phyloP scores from a whole-genome alignment of 2,797 vertebrate species.

The Acipenser ruthenus region DNA sequence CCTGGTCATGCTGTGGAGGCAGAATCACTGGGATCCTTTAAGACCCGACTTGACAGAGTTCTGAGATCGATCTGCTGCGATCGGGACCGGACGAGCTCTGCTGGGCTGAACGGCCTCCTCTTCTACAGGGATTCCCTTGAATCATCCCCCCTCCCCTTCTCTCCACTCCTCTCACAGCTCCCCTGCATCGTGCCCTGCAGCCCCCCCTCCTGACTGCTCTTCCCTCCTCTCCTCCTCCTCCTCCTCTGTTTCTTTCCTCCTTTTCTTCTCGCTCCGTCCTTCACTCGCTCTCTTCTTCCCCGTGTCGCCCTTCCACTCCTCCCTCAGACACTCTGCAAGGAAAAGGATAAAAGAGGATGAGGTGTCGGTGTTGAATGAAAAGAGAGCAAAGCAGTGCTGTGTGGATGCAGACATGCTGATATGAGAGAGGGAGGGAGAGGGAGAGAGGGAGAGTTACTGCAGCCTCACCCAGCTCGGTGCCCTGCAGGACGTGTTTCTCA shows the following conservation, averaged over 20 bases:
- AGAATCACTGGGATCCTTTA: too few relatives aligned
- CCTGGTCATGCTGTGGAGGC: too few relatives aligned
- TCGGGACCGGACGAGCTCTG: background rate
- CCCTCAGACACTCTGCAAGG: constrained; percentile 64
- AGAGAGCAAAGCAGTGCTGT: background rate
- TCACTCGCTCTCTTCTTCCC: constrained; percentile 27
- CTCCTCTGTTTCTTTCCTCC: background rate
- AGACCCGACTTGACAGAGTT: background rate
- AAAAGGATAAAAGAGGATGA: constrained; percentile 1
- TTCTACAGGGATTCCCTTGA: background rate
- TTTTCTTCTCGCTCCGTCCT: background rate
- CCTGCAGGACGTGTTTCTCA: constrained; percentile 54
- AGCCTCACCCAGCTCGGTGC: constrained; percentile 52
- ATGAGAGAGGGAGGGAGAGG: background rate
- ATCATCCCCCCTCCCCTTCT: constrained; percentile 1
- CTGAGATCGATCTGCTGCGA: background rate
- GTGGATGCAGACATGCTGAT: background rate
- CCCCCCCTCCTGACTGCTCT: constrained; percentile 8
- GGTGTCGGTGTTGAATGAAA: background rate
- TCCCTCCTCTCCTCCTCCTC: constrained; percentile 15
- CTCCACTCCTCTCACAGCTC: constrained; percentile 43
- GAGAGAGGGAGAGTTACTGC: background rate
- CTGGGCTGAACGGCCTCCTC: background rate
- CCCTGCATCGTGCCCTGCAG: constrained; percentile 37
- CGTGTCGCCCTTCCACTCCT: constrained; percentile 67